These are phyloP conservation scores for Ceuthmochares aereus DNA, from an alignment of 2,113 vertebrate genomes.

Conservation along the genomic window DNA sequence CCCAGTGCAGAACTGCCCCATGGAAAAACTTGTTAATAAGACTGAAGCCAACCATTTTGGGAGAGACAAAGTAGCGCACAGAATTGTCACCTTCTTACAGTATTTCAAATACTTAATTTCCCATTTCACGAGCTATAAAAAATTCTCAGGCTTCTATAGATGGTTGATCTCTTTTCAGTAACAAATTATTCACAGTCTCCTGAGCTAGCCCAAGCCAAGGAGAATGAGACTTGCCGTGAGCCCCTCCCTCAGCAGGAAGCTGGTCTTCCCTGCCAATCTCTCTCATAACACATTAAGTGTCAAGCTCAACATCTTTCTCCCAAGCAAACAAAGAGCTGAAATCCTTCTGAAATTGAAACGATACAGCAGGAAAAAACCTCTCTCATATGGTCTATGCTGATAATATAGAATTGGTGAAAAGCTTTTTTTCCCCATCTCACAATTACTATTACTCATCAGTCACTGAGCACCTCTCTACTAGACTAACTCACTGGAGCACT, in stretches of 20 bases:
- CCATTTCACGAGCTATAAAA: not conserved
- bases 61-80: not conserved
- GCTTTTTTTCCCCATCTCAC: not conserved
- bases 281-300: not conserved
- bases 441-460: not conserved
- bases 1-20: not conserved
- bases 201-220: not conserved
- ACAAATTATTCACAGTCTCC: conserved; percentile 36
- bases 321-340: not conserved
- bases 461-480: not conserved
- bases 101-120: not conserved
- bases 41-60: not conserved
- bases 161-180: not conserved
- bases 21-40: not conserved
- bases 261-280: not conserved
- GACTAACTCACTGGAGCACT: not conserved
- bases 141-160: not conserved
- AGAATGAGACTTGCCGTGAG: not conserved
- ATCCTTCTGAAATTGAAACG: not conserved
- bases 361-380: not conserved
- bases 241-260: not conserved
- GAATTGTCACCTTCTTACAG: not conserved
- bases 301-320: not conserved
- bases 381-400: not conserved
- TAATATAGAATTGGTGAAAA: not conserved